These are phyloP conservation scores for Cochlearius cochlearius DNA, from an alignment of 2,113 vertebrate genomes.

Conservation along the genomic window DNA sequence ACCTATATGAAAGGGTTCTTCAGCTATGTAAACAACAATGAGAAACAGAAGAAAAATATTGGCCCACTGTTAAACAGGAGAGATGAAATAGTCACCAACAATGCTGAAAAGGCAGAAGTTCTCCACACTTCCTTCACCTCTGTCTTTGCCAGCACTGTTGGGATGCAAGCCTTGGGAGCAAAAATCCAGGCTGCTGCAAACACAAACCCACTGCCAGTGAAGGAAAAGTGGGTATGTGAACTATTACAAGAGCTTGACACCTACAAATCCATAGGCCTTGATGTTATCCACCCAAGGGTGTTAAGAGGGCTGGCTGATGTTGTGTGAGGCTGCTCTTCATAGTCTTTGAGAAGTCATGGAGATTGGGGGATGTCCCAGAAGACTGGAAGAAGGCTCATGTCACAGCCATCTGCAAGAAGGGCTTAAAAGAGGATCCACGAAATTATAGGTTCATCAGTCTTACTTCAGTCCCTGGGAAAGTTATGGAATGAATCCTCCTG, in stretches of 20 bases:
- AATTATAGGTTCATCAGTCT: neutral
- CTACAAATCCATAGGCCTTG: neutral
- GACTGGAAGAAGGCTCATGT: neutral
- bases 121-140: too few species aligned
- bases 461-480: neutral
- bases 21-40: too few species aligned
- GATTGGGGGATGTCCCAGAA: neutral
- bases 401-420: neutral
- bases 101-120: too few species aligned
- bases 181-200: too few species aligned
- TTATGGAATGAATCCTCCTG: too few species aligned
- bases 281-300: accelerated
- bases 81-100: too few species aligned
- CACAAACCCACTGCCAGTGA: too few species aligned
- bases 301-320: neutral
- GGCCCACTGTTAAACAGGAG: neutral
- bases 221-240: neutral
- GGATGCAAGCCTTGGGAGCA: too few species aligned
- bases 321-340: neutral
- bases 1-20: too few species aligned
- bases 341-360: neutral
- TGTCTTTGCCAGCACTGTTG: too few species aligned
- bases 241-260: neutral
- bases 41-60: too few species aligned
- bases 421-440: neutral